Evolutionary conservation across 2,113 vertebrate genomes (phyloP), one percentile per base, ranked within the genome.

Genomic region (Strix aluco): DNA sequence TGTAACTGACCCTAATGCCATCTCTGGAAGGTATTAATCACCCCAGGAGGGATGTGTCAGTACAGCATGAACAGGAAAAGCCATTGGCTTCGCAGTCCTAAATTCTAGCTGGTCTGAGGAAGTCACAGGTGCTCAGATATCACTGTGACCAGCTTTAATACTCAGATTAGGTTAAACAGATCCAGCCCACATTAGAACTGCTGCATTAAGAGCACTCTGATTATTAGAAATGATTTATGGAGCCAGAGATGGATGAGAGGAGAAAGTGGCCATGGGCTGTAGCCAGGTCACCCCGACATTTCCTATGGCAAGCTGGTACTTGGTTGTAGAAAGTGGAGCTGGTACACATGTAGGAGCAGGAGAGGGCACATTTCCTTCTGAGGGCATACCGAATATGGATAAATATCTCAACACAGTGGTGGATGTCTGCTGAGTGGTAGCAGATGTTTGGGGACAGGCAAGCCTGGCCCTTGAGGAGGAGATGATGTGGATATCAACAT

Each of bases 71-170:
- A 85, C 67, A 94, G 91, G 67, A 97, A 88, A 97, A 94, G 75
- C 81, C 91, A 91, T 6, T 96, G 94, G 86, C 92, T 94, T 88
- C 70, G 1, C 81, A 84, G 77, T 52, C 36, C 80, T 90, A 73
- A 94, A 95, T 85, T 93, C 83, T 96, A 86, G 88, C 86, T 94
- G 81, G 29, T 66, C 81, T 47, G 91, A 95, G 91, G 95, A 95
- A 96, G 84, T 96, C 91, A 85, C 95, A 96, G 92, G 94, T 92
- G 87, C 87, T 97, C 94, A 92, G 84, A 94, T 94, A 94, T 94
- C 94, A 92, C 81, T 66, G 87, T 47, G 67, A 88, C 74, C 67
- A 77, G 91, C 80, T 91, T 91, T 82, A 94, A 91, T 88, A 87
- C 59, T 90, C 89, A 91, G 89, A 94, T 96, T 96, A 97, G 59